Evolutionary conservation across 2,797 vertebrate genomes (phyloP), one percentile per base, ranked within the genome.

Genomic region (Acomys russatus): DNA sequence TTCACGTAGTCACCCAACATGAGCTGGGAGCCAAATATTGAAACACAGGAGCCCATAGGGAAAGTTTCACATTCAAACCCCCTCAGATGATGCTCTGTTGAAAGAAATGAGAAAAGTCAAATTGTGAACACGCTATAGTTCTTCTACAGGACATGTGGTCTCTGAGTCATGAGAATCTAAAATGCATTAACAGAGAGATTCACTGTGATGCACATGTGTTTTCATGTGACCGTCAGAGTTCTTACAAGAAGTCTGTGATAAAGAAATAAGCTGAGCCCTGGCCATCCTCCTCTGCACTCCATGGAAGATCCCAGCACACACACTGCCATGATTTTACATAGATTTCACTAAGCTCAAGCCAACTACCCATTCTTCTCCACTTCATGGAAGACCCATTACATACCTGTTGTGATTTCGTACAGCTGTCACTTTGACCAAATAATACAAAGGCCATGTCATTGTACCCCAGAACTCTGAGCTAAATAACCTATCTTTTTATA

Each of bases 91-190:
- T 28, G 12, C 25, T 83, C 25, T 77, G 0, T 92, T 92, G 66
- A 74, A 15, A 92, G 15, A 84, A 44, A 85, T 1, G 30, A 77
- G 61, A 70, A 83, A 64, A 83, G 6, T 25, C 33, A 70, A 90
- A 70, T 33, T 33, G 14, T 28, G 68, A 87, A 30, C 38, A 56
- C 51, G 94, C 14, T 78, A 0, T 20, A 63, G 49, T 70, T 86
- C 22, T 91, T 33, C n/a, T 91, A 51, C 4, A 93, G 78, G 74
- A 54, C 71, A 77, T 33, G 77, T 0, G 70, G n/a, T 28, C 8
- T 89, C 23, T 94, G 6, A 44, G 49, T 63, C 63, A 70, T 51
- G 33, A 77, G 38, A 89, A 89, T 91, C 35, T 85, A 88, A 87
- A 73, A 38, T 20, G 4, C 2, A 91, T 20, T 35, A 22, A 3